Evolutionary conservation across 2,888 invertebrate genomes (phyloP).

Genomic region (Hirtodrosophila trivittata): DNA sequence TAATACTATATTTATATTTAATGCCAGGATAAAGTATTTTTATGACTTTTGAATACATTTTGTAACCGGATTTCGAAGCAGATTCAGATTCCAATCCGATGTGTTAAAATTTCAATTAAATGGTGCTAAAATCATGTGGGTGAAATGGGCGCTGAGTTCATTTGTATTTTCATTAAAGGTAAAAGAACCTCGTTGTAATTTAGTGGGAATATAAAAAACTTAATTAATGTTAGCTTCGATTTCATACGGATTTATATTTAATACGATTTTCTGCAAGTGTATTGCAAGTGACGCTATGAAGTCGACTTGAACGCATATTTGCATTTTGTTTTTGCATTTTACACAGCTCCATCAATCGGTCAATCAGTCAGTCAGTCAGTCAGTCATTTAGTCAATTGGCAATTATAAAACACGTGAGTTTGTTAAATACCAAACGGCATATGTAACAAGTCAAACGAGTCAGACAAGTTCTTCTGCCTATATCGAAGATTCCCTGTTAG

Average conservation of each 20-base stretch:
- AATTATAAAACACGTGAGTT: constrained; percentile 69
- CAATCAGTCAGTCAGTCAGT: constrained; percentile 7
- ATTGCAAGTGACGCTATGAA: too few species aligned
- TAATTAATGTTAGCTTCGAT: too few species aligned
- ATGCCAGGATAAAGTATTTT: constrained; percentile 21
- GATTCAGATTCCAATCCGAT: constrained; percentile 3
- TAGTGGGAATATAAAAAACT: too few species aligned
- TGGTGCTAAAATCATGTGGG: neutral
- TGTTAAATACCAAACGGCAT: constrained; percentile 59
- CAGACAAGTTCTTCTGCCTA: constrained; percentile 14
- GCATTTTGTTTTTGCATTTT: constrained; percentile 21
- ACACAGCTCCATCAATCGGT: neutral
- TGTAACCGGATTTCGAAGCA: constrained; percentile 32
- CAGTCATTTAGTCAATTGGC: constrained; percentile 19
- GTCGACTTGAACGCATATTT: too few species aligned
- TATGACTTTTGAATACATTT: constrained; percentile 19
- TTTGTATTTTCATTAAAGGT: too few species aligned
- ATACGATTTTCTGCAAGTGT: constrained; percentile 1
- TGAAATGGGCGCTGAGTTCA: neutral
- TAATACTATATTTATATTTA: constrained; percentile 14
- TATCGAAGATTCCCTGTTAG: too few species aligned
- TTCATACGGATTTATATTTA: constrained; percentile 8
- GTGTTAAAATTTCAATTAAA: constrained; percentile 13
- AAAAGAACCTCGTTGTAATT: too few species aligned
- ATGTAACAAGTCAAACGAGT: constrained; percentile 67